Base-by-base conservation (phyloP, 2,797 vertebrate species). In the Onychomys leucogaster region DNA sequence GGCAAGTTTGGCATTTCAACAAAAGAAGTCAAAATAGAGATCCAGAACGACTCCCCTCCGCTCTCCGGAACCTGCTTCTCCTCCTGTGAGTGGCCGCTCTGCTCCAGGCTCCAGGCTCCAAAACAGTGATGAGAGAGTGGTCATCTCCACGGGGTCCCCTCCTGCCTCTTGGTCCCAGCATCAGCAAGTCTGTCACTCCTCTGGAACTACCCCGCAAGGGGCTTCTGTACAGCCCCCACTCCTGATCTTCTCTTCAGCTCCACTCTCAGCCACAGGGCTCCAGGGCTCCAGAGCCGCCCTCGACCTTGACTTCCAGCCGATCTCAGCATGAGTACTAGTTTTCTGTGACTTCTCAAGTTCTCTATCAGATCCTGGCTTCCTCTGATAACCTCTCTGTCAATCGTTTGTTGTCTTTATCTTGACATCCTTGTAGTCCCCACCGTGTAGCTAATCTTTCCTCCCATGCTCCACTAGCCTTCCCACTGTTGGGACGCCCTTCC, bases 381-480 rank as follows among this genome's bases (percentile, higher is more conserved):
- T 43, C n/a, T 13, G 17, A 57, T 10, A 41, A 5, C 23, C 21
- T 10, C n/a, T 37, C 59, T 9, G 0, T 46, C 34, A 27, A 13
- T 59, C 59, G 23, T 16, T 85, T 52, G n/a, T n/a, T n/a, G n/a
- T 43, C 34, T 59, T 49, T 27, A 7, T 27, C 32, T 34, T 37
- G 63, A 46, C 69, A 87, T 87, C 76, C 69, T 46, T 49, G 67
- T 0, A 8, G 41, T 82, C 49, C 75, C 52, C 61, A 4, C 2
- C 1, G 55, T 6, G 0, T 0, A 2, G 37, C 46, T 19, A 0
- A 14, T 46, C 37, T 65, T 84, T 29, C 65, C 61, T 65, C 61
- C 37, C 41, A 0, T 2, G 57, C 8, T 5, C 57, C 27, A 0
- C 46, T 55, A 0, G 49, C 0, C 0, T 27, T 43, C 37, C 2